phyloP scores from a whole-genome alignment of 2,888 invertebrate genomes.

The Rosalia funebris region DNA sequence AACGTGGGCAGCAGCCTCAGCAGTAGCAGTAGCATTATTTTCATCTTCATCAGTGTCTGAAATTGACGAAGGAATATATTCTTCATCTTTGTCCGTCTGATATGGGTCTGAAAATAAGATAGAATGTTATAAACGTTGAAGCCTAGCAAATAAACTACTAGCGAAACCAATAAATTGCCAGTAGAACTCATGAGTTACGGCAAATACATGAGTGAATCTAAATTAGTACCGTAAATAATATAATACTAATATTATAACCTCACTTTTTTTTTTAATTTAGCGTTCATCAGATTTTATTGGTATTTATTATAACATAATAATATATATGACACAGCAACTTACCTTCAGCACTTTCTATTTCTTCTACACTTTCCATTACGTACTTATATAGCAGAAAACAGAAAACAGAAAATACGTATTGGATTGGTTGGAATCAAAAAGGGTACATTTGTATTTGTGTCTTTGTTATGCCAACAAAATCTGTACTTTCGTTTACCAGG shows the following conservation, averaged over 20 bases:
- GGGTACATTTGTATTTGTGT: background rate
- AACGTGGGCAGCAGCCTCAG: conserved; percentile 1
- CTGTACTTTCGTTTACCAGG: background rate
- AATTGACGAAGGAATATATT: background rate
- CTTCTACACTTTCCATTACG: background rate
- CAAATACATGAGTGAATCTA: background rate
- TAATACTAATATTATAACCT: conserved; percentile 5
- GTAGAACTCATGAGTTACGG: no score
- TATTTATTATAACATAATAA: background rate
- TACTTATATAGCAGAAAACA: conserved; percentile 1
- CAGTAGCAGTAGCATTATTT: background rate
- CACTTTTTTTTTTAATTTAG: conserved; percentile 2
- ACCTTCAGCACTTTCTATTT: conserved; percentile 13
- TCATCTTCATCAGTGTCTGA: background rate
- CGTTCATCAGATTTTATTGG: background rate
- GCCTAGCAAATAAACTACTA: background rate
- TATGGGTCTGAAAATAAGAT: conserved; percentile 16
- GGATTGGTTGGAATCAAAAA: background rate
- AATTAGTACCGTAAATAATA: conserved; percentile 3
- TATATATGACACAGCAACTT: conserved; percentile 6
- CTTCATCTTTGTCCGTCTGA: conserved; percentile 14
- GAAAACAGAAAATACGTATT: background rate
- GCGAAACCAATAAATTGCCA: background rate
- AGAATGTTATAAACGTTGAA: background rate
- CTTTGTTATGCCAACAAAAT: conserved; percentile 1